phyloP scores from a whole-genome alignment of 2,113 vertebrate genomes.

The Crotalus horridus region DNA sequence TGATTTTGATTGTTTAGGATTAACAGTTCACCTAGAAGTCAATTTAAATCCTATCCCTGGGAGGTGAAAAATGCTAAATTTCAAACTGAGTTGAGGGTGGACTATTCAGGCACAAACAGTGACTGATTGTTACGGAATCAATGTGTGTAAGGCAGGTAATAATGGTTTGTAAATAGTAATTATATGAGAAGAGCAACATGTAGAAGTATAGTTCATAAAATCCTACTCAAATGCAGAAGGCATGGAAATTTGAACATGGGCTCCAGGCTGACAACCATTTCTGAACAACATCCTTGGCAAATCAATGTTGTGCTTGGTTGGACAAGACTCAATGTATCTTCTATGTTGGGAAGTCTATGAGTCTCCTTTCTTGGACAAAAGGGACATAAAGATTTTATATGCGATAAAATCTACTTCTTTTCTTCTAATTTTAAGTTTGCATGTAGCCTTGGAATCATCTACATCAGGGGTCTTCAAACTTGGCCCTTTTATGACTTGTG shows the following conservation, averaged over 20 bases:
- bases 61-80: not conserved
- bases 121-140: not conserved
- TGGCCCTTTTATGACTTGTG: no score
- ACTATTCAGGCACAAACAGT: not conserved
- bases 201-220: not conserved
- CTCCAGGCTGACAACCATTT: not conserved
- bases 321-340: no score
- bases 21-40: not conserved
- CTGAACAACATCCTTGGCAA: not conserved
- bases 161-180: not conserved
- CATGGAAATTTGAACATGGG: not conserved
- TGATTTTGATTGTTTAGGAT: not conserved
- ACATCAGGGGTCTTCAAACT: no score
- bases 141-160: not conserved
- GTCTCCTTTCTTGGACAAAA: not conserved
- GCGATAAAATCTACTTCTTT: not conserved
- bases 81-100: not conserved
- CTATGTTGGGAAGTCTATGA: not conserved
- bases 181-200: not conserved
- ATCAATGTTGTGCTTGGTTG: not conserved
- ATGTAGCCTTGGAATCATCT: not conserved
- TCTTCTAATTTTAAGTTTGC: not conserved
- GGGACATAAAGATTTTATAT: not conserved
- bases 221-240: not conserved
- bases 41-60: not conserved